These are phyloP conservation scores for Holothuria scabra DNA, from an alignment of 53 echinoderm and acorn worm genomes.

Conservation along the genomic window DNA sequence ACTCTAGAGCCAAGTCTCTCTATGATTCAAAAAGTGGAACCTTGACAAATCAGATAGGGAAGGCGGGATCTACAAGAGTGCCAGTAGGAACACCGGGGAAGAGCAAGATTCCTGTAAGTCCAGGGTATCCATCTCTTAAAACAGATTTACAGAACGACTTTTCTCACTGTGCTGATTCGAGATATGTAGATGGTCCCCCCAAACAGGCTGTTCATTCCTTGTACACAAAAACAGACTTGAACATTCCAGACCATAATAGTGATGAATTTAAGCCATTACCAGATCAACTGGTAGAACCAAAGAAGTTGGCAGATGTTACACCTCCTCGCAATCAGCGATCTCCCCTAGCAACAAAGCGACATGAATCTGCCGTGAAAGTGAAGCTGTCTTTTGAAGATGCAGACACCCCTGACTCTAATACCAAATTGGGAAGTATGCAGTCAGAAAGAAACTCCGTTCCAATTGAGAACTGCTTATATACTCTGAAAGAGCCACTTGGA, in stretches of 20 bases:
- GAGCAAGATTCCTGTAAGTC: neutral
- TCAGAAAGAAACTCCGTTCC: neutral
- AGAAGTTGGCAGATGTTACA: conserved; percentile 56
- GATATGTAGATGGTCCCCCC: neutral
- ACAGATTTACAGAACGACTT: neutral
- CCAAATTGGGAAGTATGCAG: no score
- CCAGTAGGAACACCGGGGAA: no score
- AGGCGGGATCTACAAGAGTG: no score
- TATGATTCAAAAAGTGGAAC: neutral
- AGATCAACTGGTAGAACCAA: conserved; percentile 54
- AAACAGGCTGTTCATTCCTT: neutral
- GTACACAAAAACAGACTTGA: neutral
- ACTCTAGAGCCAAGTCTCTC: conserved; percentile 20
- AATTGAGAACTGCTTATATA: neutral
- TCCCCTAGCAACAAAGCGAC: neutral
- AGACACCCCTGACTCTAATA: no score
- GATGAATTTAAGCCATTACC: conserved; percentile 68
- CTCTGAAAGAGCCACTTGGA: neutral
- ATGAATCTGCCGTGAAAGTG: neutral
- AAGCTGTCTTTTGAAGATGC: conserved; percentile 22
- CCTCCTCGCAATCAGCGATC: conserved; percentile 27
- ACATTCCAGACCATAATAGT: neutral
- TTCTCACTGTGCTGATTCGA: neutral
- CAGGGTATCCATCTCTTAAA: neutral
- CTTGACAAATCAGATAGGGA: no score